Base-by-base conservation (phyloP, 1,140 invertebrate genomes). In the Arctopsyche grandis region DNA sequence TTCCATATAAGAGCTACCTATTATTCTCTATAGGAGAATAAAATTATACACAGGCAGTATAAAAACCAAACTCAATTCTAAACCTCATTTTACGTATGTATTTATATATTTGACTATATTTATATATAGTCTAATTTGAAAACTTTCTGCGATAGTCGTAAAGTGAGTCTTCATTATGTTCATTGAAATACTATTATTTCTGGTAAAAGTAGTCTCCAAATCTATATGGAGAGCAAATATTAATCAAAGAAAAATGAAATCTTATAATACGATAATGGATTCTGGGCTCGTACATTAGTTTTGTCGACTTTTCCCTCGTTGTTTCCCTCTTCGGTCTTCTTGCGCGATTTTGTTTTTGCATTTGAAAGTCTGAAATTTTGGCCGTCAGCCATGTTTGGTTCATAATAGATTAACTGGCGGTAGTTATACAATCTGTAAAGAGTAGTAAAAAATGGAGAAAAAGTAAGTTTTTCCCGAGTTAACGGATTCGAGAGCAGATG, bases 361-460 rank as follows among this genome's bases (percentile, higher is more conserved):
- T 60, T 60, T 60, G 16, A 60, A 19, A 21, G 56, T 19, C 56
- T 60, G 7, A 60, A 60, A 19, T 60, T 60, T 60, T 60, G 56
- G 56, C 56, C 16, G 9, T 60, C 56, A 21, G 16, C 56, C 56
- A 60, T 21, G 56, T 60, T 9, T 60, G 19, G 56, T 60, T 60
- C 56, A 60, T 60, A 60, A 60, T 60, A 21, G 56, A 60, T 60
- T 60, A 60, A 60, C 56, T 16, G 56, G n/a, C 56, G 56, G 56
- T 60, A 16, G 56, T 60, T 60, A 21, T 60, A 19, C 56, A 19
- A 21, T 60, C 16, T 19, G 56, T 21, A 60, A 60, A 60, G 21
- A 60, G 21, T 19, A 60, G 21, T 60, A 60, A 19, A 60, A 56
- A 60, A 60, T 21, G 9, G 12, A 52, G 21, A 60, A 60, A 60